Evolutionary conservation across 2,888 invertebrate genomes (phyloP).

Genomic region (Dicyrtomina minuta): DNA sequence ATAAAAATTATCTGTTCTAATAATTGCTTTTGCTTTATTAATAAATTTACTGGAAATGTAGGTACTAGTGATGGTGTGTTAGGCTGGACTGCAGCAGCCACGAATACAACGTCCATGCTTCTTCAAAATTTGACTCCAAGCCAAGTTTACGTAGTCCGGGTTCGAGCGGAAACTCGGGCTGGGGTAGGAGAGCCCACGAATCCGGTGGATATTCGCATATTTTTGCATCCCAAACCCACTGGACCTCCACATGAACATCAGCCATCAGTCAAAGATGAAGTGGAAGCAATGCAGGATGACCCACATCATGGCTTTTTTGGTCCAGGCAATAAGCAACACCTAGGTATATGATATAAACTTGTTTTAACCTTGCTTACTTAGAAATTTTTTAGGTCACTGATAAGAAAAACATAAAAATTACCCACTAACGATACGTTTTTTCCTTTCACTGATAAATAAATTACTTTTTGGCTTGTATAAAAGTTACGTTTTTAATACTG

Average conservation of each 20-base stretch:
- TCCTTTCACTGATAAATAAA: too few species aligned
- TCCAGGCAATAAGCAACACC: conserved; percentile 33
- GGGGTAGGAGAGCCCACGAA: conserved; percentile 41
- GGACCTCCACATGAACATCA: conserved; percentile 9
- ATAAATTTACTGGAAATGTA: too few species aligned
- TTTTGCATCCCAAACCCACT: conserved; percentile 8
- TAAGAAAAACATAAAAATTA: too few species aligned
- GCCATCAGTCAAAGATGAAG: not conserved
- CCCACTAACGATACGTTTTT: too few species aligned
- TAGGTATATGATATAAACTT: conserved; percentile 28
- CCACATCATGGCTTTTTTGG: conserved; percentile 4
- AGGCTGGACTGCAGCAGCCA: conserved; percentile 41
- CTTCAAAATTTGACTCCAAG: conserved; percentile 41
- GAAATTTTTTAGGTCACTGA: too few species aligned
- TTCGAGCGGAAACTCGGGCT: conserved; percentile 48
- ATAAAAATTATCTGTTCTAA: too few species aligned
- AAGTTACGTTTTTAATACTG: too few species aligned
- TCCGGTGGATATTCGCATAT: conserved; percentile 8
- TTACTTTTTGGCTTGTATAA: too few species aligned
- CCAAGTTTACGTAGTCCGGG: conserved; percentile 42
- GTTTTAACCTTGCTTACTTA: not conserved
- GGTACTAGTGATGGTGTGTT: too few species aligned
- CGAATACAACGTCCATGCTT: conserved; percentile 41
- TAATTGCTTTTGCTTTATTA: too few species aligned
- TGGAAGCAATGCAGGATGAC: conserved; percentile 21